A percentile compares a stretch with the other conserved stretches of the same genome.
These are phyloP conservation scores for Enteromius viviparus DNA, from an alignment of 2,797 vertebrate genomes.

Conservation along the genomic window DNA sequence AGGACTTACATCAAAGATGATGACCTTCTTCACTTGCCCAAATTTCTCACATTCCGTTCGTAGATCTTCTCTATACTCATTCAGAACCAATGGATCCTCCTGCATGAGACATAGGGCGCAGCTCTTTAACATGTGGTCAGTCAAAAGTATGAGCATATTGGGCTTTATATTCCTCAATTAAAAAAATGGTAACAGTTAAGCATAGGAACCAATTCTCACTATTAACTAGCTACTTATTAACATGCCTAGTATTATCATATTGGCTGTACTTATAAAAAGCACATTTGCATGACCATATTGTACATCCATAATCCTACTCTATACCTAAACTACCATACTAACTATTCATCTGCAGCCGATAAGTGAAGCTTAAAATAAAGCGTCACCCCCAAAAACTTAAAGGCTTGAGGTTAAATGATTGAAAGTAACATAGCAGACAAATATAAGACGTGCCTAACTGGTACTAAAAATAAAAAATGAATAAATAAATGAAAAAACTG, in stretches of 20 bases:
- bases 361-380: neutral
- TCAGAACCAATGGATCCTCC: constrained; percentile 94
- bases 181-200: neutral
- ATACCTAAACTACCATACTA: neutral
- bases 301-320: neutral
- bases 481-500: neutral
- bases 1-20: constrained; percentile 94
- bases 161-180: neutral
- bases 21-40: constrained; percentile 94
- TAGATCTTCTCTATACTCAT: constrained; percentile 95
- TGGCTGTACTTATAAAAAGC: neutral
- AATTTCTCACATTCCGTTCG: constrained; percentile 95
- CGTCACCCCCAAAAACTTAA: neutral
- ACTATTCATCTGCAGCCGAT: neutral
- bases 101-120: constrained; percentile 63
- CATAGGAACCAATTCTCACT: neutral
- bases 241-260: neutral
- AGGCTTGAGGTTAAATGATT: neutral
- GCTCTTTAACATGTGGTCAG: neutral
- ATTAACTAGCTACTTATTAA: neutral
- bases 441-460: neutral
- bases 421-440: neutral
- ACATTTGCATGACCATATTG: neutral
- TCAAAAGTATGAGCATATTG: neutral
- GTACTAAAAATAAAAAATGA: neutral